Evolutionary conservation across 2,888 invertebrate species (phyloP).

Genomic region (Scrobipalpa atriplicella): DNA sequence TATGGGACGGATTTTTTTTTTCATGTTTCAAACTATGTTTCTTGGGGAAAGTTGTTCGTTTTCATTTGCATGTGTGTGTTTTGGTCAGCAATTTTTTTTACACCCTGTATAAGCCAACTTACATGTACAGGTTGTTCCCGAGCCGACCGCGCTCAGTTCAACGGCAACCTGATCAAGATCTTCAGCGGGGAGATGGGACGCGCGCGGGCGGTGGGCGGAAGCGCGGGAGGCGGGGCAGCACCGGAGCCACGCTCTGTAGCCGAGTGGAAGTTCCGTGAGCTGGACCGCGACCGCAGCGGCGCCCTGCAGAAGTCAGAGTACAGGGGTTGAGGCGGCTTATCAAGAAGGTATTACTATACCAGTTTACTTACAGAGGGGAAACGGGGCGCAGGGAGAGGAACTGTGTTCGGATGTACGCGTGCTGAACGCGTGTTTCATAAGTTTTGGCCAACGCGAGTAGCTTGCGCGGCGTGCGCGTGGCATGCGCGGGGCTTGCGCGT

Average conservation of each 20-base stretch:
- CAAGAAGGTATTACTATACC: constrained; percentile 87
- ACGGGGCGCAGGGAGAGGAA: no score
- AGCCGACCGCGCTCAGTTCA: constrained; percentile 90
- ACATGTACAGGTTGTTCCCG: constrained; percentile 84
- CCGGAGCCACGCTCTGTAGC: constrained; percentile 83
- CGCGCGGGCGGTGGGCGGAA: constrained; percentile 55
- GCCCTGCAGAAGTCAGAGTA: constrained; percentile 92
- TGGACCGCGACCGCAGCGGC: constrained; percentile 92
- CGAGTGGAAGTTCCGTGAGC: constrained; percentile 94
- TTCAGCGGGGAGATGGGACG: constrained; percentile 91
- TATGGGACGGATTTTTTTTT: no score
- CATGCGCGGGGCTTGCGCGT: no score
- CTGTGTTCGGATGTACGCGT: no score
- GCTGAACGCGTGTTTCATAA: no score
- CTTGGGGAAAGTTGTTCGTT: no score
- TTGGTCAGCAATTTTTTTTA: no score
- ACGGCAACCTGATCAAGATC: constrained; percentile 91
- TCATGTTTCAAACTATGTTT: no score
- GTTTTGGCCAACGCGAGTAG: no score
- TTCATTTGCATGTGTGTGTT: background rate
- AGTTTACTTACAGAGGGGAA: no score
- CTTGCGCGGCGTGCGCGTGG: no score
- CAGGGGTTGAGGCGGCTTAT: constrained; percentile 90
- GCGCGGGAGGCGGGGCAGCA: constrained; percentile 37
- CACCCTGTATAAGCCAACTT: no score